Evolutionary conservation across 2,888 invertebrate species (phyloP), one percentile per base, ranked within the genome.

Genomic region (Camponotus fellah): DNA sequence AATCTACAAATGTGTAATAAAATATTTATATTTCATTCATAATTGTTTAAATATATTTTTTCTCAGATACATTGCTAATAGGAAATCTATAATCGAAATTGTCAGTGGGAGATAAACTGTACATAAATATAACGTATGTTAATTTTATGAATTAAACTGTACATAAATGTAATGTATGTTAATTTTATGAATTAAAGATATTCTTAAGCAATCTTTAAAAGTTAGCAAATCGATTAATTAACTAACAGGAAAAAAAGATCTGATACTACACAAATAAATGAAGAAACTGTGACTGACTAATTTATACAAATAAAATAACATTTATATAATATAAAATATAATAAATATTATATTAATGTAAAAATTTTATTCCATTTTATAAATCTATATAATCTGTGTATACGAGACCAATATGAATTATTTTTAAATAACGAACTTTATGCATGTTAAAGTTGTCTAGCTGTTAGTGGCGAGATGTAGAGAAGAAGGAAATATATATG

Each of bases 381-480:
- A 49, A 32, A 46, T 56, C 40, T 77, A 40, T 77, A 53, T 65
- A 12, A 14, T 21, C n/a, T 5, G 8, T 10, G 17, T 37, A 60
- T 60, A 56, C 14, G 17, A 46, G 34, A 37, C 43, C 12, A 69
- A 71, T 58, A 49, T 37, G 49, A 53, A 21, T 17, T 37, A 71
- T 32, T 32, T 53, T 32, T 17, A 56, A 49, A 17, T 34, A 64
- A 77, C 8, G 46, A 82, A 40, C 68, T 56, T 40, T 53, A 26
- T n/a, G 26, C 17, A 58, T 32, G 17, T 49, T 2, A 53, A 26
- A 77, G 21, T 34, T 53, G 0, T 40, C 43, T 26, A 26, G 26
- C 26, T 71, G 74, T 82, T 82, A 64, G 65, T 69, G 69, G 26
- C 65, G 17, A 34, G 40, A 14, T n/a, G 49, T 46, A 10, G 43